phyloP scores from a whole-genome alignment of 2,888 invertebrate species.

The Phragmatobia fuliginosa region DNA sequence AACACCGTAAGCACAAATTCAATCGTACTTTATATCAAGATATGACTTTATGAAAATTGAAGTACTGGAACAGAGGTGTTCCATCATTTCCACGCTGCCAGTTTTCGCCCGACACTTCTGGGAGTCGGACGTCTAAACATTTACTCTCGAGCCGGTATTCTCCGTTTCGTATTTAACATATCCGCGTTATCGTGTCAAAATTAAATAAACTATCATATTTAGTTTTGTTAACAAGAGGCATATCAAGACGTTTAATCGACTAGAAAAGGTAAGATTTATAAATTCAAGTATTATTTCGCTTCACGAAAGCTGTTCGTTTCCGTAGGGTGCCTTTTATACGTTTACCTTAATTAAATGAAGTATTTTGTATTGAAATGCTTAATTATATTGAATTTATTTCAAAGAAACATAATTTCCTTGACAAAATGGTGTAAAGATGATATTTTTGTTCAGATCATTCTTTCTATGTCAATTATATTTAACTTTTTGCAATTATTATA shows the following conservation, averaged over 20 bases:
- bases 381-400: slow-evolving; percentile 45
- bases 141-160: slow-evolving; percentile 28
- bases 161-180: slow-evolving; percentile 39
- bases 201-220: slow-evolving; percentile 19
- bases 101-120: slow-evolving; percentile 57
- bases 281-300: slow-evolving; percentile 29
- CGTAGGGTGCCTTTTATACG: slow-evolving; percentile 44
- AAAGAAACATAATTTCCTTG: slow-evolving; percentile 16
- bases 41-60: slow-evolving; percentile 58
- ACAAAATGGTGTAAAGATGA: background rate
- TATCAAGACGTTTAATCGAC: slow-evolving; percentile 19
- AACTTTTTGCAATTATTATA: no score
- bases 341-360: slow-evolving; percentile 56
- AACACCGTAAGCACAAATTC: slow-evolving; percentile 14
- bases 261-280: slow-evolving; percentile 45
- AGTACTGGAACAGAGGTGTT: slow-evolving; percentile 64
- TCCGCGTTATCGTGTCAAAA: slow-evolving; percentile 36
- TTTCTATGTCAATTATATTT: slow-evolving; percentile 5
- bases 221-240: slow-evolving; percentile 28
- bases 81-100: slow-evolving; percentile 67
- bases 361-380: slow-evolving; percentile 57
- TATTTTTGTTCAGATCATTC: slow-evolving; percentile 8
- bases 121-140: slow-evolving; percentile 50
- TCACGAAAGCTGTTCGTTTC: slow-evolving; percentile 38
- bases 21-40: slow-evolving; percentile 29